Base-by-base conservation (phyloP, 1,140 invertebrate species). In the Schlechtendalia chinensis region DNA sequence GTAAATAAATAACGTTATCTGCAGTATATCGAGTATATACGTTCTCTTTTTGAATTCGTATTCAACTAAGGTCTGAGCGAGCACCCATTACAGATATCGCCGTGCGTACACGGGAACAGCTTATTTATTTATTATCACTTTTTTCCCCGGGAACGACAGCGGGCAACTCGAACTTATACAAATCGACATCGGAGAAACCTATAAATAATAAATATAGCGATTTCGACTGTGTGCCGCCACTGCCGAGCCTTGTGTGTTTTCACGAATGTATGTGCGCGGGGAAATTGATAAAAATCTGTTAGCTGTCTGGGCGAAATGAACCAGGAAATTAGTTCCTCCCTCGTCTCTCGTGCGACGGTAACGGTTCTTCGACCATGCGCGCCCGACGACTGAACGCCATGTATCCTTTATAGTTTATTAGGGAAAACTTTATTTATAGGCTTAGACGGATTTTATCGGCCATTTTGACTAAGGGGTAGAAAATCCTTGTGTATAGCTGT, bases 271-370 rank as follows among this genome's bases (percentile, higher is more conserved):
- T 72, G 5, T 50, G 5, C 14, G 16, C 22, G n/a, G 75, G 24
- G 24, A 63, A 58, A 77, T 79, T 79, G 58, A 79, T 79, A 79
- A 79, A 59, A 79, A 77, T 77, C 74, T 61, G 22, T 45, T 17
- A 5, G 19, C 32, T 61, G n/a, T 11, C 29, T n/a, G 5, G n/a
- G 59, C 59, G 74, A 61, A 77, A 61, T 50, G 32, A 61, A 63
- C 58, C 75, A 79, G 58, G 58, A 79, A 63, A 79, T 79, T 79
- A 79, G 39, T 39, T 79, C 22, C 32, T 39, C 32, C 32, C 32
- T 39, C 8, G 8, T n/a, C n/a, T n/a, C n/a, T n/a, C n/a, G n/a
- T n/a, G 11, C 58, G 22, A 56, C 59, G 74, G 45, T 59, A 29
- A 77, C 53, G n/a, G 54, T 53, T 45, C 19, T 39, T 47, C 53